These are phyloP conservation scores for Peromyscus attwateri DNA, from an alignment of 2,797 vertebrate genomes.

Conservation along the genomic window DNA sequence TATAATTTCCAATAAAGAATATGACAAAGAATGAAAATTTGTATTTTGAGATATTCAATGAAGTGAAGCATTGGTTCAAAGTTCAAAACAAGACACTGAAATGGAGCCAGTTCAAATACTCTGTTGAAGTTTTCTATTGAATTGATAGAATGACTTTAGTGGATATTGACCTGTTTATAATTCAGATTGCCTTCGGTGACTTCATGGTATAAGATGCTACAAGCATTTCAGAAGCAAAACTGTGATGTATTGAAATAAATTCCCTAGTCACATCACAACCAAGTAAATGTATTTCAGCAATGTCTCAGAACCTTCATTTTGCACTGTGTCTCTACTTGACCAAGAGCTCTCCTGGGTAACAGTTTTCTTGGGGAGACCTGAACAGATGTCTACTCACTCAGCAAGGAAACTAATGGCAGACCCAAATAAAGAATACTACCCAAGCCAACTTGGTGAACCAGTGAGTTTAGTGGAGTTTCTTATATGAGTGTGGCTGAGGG, in stretches of 20 bases:
- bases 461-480: background rate
- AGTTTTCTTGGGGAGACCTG: background rate
- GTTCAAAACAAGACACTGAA: background rate
- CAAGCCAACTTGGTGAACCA: background rate
- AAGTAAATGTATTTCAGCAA: background rate
- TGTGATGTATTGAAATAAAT: background rate
- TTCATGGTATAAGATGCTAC: background rate
- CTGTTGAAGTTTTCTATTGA: background rate
- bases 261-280: background rate
- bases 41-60: constrained; percentile 34
- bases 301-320: background rate
- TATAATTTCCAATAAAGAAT: background rate
- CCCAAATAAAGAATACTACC: background rate
- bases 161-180: background rate
- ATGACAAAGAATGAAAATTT: background rate
- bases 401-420: background rate
- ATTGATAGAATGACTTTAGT: background rate
- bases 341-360: background rate
- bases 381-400: background rate
- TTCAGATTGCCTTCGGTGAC: accelerated
- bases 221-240: background rate
- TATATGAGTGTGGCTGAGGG: background rate
- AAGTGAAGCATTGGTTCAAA: constrained; percentile 11
- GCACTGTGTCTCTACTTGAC: background rate
- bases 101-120: background rate